Base-by-base conservation (phyloP, 2,888 invertebrate species). In the Monoplex corrugatus region DNA sequence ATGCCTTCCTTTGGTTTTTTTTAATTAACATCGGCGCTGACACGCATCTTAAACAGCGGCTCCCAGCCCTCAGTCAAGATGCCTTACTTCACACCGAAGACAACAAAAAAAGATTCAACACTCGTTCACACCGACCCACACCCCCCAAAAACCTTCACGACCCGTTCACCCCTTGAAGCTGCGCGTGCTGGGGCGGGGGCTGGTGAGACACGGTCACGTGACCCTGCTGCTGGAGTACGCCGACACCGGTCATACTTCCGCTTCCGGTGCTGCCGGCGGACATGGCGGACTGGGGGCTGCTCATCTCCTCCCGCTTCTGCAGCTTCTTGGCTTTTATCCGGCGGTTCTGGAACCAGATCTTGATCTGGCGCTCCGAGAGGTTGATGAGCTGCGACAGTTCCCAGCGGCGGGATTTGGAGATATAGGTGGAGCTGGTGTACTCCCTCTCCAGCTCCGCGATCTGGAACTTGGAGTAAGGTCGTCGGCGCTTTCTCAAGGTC, bases 391-490 rank as follows among this genome's bases (percentile, higher is more conserved):
- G 97, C 95, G 99, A 99, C 95, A 99, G 97, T 96, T 99, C 99
- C 99, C 99, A 99, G 93, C 99, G 97, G 96, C 99, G 98, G 96
- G 99, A 99, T 96, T 99, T 99, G 92, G 99, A 98, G 93, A 99
- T 99, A 97, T 99, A 99, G 90, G 99, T 98, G 97, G 99, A 99
- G 97, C 98, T 98, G 91, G 99, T 97, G 97, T 99, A 99, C 97
- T 99, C 99, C 96, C 99, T 98, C 96, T 99, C 99, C 96, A 99
- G 97, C 96, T 99, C 99, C 94, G 99, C 97, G 23, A 99, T 99
- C 96, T 99, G 99, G 97, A 98, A 99, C 97, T 99, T 99, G 88
- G 99, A 98, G 96, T 99, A 99, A 35, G 99, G 99, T 96, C 99
- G 99, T 96, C 99, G 98, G 97, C 99, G 99, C 97, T 99, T 99